These are phyloP conservation scores for Formica selysi DNA, from an alignment of 1,140 invertebrate species.

Conservation along the genomic window DNA sequence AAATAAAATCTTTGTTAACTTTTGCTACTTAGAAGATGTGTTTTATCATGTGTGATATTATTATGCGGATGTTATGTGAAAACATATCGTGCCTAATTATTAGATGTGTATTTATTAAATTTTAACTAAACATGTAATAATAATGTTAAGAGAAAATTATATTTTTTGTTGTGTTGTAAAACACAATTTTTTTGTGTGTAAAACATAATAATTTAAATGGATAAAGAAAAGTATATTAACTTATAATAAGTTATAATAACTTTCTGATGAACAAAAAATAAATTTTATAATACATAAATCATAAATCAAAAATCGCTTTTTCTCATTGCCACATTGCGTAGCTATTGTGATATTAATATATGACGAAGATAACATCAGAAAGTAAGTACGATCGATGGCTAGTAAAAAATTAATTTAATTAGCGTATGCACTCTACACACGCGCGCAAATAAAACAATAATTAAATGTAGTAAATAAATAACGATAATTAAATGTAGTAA, in stretches of 20 bases:
- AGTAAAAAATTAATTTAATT: slow-evolving; percentile 17
- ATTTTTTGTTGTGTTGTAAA: not conserved
- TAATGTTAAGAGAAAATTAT: not conserved
- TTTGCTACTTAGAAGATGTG: not conserved
- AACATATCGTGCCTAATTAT: not conserved
- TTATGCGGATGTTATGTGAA: not conserved
- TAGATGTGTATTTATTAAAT: not conserved
- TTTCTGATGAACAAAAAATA: not conserved
- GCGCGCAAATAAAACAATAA: not conserved
- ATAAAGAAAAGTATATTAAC: not conserved
- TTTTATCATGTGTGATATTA: not conserved
- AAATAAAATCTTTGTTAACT: slow-evolving; percentile 23
- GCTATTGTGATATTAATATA: not conserved
- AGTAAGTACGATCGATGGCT: not conserved
- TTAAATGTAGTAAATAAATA: slow-evolving; percentile 15
- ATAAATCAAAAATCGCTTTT: not conserved
- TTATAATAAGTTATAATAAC: not conserved
- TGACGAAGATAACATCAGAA: not conserved
- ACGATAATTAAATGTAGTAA: slow-evolving; percentile 14
- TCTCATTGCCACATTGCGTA: not conserved
- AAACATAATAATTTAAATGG: not conserved
- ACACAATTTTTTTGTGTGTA: no score
- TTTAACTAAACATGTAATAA: not conserved
- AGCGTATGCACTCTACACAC: not conserved
- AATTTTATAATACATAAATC: not conserved